Percentiles rank a stretch among this genome's conserved stretches.
Evolutionary conservation across 2,797 vertebrate species (phyloP).

Genomic region (Poeciliopsis infans): DNA sequence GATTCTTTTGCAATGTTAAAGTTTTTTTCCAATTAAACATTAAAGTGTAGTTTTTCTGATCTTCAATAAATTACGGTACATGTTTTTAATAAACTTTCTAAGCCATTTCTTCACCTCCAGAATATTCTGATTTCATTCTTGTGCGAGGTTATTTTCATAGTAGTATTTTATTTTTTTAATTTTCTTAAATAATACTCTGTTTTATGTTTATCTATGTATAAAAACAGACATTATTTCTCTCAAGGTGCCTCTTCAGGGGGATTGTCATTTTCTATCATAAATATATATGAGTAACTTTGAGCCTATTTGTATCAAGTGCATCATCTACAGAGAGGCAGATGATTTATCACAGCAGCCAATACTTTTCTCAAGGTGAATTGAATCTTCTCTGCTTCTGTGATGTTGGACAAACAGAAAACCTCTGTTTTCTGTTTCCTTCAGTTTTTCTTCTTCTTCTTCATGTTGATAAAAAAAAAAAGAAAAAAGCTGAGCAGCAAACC

Average conservation of each 20-base stretch:
- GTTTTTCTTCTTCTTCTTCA: conserved; percentile 54
- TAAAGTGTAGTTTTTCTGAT: background rate
- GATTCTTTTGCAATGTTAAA: background rate
- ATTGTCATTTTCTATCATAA: background rate
- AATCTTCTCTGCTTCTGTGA: conserved; percentile 5
- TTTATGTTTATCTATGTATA: background rate
- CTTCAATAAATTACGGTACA: background rate
- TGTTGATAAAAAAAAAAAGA: background rate
- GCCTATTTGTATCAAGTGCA: background rate
- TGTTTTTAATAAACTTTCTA: background rate
- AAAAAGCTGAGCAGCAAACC: conserved; percentile 38
- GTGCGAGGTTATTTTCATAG: too few relatives aligned
- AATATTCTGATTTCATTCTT: too few relatives aligned
- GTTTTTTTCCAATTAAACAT: background rate
- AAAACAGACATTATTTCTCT: background rate
- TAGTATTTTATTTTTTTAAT: background rate
- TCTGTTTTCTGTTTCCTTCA: conserved; percentile 47
- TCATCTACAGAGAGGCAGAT: background rate
- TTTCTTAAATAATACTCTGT: too few relatives aligned
- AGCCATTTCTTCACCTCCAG: background rate
- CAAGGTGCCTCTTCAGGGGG: background rate
- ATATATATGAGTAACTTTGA: background rate
- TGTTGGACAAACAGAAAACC: too few relatives aligned
- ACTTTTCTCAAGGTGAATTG: background rate
- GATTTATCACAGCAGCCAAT: background rate